phyloP scores from a whole-genome alignment of 2,797 vertebrate species.

The Rhadinocentrus ornatus region DNA sequence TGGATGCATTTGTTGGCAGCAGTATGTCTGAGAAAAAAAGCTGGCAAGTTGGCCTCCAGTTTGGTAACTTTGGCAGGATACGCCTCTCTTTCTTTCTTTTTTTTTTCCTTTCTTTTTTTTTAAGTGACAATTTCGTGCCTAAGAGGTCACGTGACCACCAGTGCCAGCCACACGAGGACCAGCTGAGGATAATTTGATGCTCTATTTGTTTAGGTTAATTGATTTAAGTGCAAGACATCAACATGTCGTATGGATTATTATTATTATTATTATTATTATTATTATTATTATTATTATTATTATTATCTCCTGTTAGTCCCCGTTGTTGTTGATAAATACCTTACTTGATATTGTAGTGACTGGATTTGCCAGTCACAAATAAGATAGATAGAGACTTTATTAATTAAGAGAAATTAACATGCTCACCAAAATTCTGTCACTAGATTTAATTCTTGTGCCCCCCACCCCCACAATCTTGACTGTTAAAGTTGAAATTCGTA shows the following conservation, averaged over 20 bases:
- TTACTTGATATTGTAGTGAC: constrained; percentile 32
- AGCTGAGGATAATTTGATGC: constrained; percentile 86
- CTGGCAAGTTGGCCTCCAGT: constrained; percentile 3
- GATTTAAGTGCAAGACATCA: constrained; percentile 11
- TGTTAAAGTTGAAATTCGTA: constrained; percentile 30
- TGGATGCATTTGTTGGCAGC: neutral
- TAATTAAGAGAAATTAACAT: no score
- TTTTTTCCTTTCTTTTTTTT: no score
- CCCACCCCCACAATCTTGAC: constrained; percentile 10
- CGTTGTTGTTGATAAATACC: constrained; percentile 22
- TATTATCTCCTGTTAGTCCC: neutral
- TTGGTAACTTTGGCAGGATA: neutral
- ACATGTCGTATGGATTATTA: neutral
- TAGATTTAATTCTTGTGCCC: neutral
- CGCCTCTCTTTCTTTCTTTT: neutral
- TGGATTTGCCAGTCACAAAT: neutral
- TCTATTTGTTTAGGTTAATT: constrained; percentile 32
- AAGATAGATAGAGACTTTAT: no score
- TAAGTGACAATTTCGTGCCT: constrained; percentile 4
- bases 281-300: neutral
- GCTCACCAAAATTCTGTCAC: neutral
- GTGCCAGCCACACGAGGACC: constrained; percentile 84
- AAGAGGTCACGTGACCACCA: constrained; percentile 77
- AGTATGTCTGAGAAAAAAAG: constrained; percentile 5
- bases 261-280: no score